Percentiles rank a stretch among this genome's conserved stretches.
These are phyloP conservation scores for Philotrypesis tridentata DNA, from an alignment of 1,140 invertebrate species.

Conservation along the genomic window DNA sequence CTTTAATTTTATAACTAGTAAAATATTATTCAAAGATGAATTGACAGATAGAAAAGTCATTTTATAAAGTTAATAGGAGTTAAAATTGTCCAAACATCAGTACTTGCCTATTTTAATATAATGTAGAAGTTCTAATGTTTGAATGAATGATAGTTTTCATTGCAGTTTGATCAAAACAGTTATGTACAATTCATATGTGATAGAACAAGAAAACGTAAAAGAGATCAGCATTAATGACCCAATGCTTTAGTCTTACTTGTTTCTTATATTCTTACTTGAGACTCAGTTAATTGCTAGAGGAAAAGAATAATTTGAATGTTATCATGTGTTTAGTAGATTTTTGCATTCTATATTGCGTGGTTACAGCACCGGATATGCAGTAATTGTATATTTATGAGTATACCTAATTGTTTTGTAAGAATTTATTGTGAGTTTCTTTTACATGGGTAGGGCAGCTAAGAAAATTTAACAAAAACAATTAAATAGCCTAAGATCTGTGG, in stretches of 20 bases:
- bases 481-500: conserved; percentile 3
- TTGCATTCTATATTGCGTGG: not conserved
- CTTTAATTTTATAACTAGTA: conserved; percentile 16
- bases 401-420: conserved; percentile 11
- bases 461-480: conserved; percentile 12
- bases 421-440: conserved; percentile 8
- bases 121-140: conserved; percentile 12
- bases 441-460: not conserved
- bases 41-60: not conserved
- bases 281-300: not conserved
- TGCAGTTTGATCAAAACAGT: conserved; percentile 16
- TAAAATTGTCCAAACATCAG: conserved; percentile 32
- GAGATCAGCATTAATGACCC: not conserved
- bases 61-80: conserved; percentile 17
- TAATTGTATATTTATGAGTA: conserved; percentile 5
- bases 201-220: conserved; percentile 3
- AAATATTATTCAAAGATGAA: conserved; percentile 28
- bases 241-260: conserved; percentile 25
- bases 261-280: not conserved
- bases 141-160: not conserved
- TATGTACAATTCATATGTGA: conserved; percentile 29
- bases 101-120: conserved; percentile 41
- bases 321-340: not conserved
- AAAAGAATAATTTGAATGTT: not conserved
- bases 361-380: conserved; percentile 10